Evolutionary conservation across 35 echinoderm and acorn worm genomes (phyloP).

Genomic region (Apostichopus parvimensis): DNA sequence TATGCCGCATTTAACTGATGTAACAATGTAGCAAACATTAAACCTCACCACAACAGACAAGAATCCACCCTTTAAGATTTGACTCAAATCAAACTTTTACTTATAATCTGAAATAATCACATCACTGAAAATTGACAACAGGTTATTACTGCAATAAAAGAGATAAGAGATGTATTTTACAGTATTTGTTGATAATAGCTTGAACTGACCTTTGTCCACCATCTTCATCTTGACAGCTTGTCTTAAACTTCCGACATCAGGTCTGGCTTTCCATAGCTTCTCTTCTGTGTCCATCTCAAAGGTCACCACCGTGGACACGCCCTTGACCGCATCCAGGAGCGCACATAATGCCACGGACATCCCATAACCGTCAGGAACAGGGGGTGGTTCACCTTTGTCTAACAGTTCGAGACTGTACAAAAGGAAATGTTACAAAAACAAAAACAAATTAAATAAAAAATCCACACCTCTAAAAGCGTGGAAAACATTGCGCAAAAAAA

Average conservation of each 20-base stretch:
- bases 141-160: no score
- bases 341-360: constrained; percentile 83
- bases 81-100: no score
- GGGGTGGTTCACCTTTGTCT: constrained; percentile 88
- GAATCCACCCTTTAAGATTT: no score
- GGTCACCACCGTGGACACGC: constrained; percentile 83
- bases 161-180: no score
- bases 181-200: background rate
- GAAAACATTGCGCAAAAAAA: background rate
- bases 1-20: no score
- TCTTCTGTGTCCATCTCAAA: constrained; percentile 90
- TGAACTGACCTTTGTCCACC: constrained; percentile 49
- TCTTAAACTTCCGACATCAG: constrained; percentile 14
- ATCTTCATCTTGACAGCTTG: constrained; percentile 37
- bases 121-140: no score
- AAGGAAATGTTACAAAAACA: background rate
- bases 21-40: no score
- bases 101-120: no score
- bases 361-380: constrained; percentile 88
- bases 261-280: constrained; percentile 25
- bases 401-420: constrained; percentile 83
- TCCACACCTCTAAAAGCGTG: no score
- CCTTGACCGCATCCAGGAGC: constrained; percentile 83
- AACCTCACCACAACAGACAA: no score
- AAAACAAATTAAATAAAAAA: background rate